Conservation (phyloP, 2,113 vertebrate genomes). For the Channa argus region DNA sequence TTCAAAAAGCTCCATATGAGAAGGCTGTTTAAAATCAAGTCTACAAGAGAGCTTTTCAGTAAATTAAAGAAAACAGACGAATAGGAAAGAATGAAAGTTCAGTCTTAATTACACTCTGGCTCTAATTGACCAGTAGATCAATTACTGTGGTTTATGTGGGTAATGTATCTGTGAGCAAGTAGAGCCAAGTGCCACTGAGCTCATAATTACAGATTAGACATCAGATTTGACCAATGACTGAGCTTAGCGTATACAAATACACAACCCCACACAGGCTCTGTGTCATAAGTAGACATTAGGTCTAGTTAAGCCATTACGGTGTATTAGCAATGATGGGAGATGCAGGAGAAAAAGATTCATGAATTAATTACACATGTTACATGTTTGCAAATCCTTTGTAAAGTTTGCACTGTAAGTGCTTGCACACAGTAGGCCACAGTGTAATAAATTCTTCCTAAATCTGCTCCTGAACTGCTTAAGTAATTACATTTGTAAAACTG, state of each 20-base stretch:
- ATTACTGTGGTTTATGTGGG: constrained; percentile 64
- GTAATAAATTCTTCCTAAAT: constrained; percentile 55
- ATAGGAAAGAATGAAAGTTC: constrained; percentile 60
- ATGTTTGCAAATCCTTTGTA: constrained; percentile 43
- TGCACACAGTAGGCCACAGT: constrained; percentile 1
- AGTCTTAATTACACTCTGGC: constrained; percentile 64
- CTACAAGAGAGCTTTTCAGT: constrained; percentile 35
- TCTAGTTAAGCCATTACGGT: constrained; percentile 33
- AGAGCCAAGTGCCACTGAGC: constrained; percentile 28
- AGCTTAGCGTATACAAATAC: constrained; percentile 6
- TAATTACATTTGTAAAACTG: constrained; percentile 38
- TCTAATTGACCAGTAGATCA: constrained; percentile 72
- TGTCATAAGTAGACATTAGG: constrained; percentile 53
- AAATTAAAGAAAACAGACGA: constrained; percentile 56
- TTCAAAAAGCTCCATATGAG: too few species aligned
- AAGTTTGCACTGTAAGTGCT: constrained; percentile 29
- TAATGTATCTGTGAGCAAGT: constrained; percentile 44
- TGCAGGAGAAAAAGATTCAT: constrained; percentile 29
- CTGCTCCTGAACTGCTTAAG: constrained; percentile 37
- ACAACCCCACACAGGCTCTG: constrained; percentile 38
- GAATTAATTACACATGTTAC: constrained; percentile 37
- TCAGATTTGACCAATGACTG: constrained; percentile 60
- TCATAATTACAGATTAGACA: constrained; percentile 58
- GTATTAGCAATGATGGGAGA: constrained; percentile 28
- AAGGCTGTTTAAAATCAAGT: constrained; percentile 26